Evolutionary conservation across 2,113 vertebrate species (phyloP), one percentile per base, ranked within the genome.

Genomic region (Boleophthalmus pectinirostris): DNA sequence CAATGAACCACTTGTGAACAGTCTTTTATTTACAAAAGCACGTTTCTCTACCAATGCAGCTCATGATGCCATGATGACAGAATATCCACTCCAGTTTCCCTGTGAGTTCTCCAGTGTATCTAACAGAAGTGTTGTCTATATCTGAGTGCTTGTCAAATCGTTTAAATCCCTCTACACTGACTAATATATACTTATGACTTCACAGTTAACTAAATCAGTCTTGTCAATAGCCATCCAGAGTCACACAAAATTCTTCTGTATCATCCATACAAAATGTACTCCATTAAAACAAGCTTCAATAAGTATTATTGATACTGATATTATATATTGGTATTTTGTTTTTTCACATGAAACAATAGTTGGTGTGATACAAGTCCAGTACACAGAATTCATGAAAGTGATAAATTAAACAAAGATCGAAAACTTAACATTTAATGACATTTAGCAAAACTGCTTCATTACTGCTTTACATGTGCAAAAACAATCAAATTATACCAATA

Each of bases 201-300:
- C 75, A 70, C 68, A 51, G 23, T 75, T 54, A 33, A 70, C 33
- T 20, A 35, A 54, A 15, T 67, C 60, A 68, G 56, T 72, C 29
- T 63, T 24, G 23, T 76, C 53, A n/a, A 15, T 65, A 56, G 21
- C 8, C 56, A 58, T 57, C 21, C n/a, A 24, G 8, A 18, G 21
- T 56, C 75, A 68, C 77, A 69, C 68, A 43, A 38, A 76, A 60
- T 20, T 54, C 45, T 53, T 29, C 53, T 72, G 77, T 87, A 75
- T 84, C 68, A 68, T 81, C 77, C 72, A 64, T 56, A 73, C 67
- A 88, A 84, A 84, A 85, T 89, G 87, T 88, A 87, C 70, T 70
- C 86, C 79, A 73, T 68, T 69, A 81, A 79, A 77, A 72, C 73
- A 35, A 82, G 78, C 73, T 82, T 81, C 72, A 76, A 86, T 61